Percentiles rank a stretch among this genome's conserved stretches.
These are phyloP conservation scores for Ardeotis arabs DNA, from an alignment of 2,113 vertebrate species.

Conservation along the genomic window DNA sequence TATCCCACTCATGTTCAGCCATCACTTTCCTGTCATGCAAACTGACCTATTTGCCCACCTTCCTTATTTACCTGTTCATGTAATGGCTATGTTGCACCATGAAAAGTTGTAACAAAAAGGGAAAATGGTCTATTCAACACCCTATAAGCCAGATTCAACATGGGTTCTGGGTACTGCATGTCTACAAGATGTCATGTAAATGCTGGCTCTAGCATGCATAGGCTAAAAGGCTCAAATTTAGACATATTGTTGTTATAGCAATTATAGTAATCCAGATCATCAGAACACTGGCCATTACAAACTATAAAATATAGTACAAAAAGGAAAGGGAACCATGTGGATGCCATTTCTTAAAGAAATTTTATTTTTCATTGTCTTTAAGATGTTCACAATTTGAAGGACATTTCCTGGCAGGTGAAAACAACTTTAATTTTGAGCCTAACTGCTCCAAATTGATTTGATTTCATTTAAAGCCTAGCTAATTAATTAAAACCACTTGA, in stretches of 20 bases:
- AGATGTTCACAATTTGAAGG: conserved; percentile 1
- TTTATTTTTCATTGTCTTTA: neutral
- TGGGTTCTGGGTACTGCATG: neutral
- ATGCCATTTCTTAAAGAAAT: neutral
- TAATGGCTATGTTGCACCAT: neutral
- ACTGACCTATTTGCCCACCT: neutral
- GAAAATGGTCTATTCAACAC: neutral
- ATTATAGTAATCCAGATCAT: neutral
- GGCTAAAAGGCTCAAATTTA: neutral
- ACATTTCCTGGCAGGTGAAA: conserved; percentile 31
- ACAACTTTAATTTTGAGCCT: conserved; percentile 20
- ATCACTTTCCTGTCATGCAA: neutral
- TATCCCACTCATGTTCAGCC: neutral
- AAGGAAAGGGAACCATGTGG: neutral
- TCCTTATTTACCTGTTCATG: neutral
- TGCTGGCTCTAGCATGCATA: neutral
- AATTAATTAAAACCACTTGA: conserved; percentile 52
- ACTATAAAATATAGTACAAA: neutral
- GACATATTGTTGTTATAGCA: neutral
- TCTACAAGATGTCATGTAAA: neutral
- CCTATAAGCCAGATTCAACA: neutral
- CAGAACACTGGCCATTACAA: neutral
- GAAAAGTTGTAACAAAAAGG: neutral
- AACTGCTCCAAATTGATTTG: conserved; percentile 25
- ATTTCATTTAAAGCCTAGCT: conserved; percentile 43